phyloP scores from a whole-genome alignment of 2,797 vertebrate species.

The Tolypeutes matacus region DNA sequence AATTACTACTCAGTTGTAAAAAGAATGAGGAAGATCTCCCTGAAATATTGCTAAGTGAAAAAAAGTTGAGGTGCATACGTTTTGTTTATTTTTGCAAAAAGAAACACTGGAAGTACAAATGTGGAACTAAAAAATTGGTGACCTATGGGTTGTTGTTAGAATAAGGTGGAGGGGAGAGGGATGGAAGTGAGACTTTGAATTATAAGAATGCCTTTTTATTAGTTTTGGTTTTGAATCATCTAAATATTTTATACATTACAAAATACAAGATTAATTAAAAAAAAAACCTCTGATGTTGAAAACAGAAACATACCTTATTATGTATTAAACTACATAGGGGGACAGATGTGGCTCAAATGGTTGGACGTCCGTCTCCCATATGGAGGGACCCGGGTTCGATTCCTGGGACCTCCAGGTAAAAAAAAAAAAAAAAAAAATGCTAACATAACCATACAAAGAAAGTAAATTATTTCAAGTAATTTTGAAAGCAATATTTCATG shows the following conservation, averaged over 20 bases:
- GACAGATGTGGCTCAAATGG: too few species aligned
- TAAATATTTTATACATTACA: conserved; percentile 45
- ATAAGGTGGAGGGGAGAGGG: not conserved
- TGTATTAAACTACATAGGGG: too few species aligned
- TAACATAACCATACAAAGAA: conserved; percentile 7
- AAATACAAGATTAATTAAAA: conserved; percentile 34
- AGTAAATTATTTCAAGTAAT: not conserved
- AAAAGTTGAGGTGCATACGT: not conserved
- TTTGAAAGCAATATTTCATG: not conserved
- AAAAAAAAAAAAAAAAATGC: too few species aligned
- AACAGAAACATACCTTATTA: not conserved
- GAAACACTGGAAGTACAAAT: not conserved
- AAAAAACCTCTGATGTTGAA: conserved; percentile 9
- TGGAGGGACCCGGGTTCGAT: too few species aligned
- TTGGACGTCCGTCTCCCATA: too few species aligned
- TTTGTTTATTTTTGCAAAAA: conserved; percentile 46
- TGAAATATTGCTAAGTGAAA: not conserved
- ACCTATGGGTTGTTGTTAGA: not conserved
- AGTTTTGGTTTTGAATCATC: conserved; percentile 14
- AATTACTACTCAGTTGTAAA: not conserved
- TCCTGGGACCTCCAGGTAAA: too few species aligned
- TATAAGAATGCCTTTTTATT: not conserved
- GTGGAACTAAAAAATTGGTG: not conserved
- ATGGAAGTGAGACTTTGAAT: not conserved
- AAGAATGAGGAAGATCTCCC: not conserved